phyloP scores from a whole-genome alignment of 2,113 vertebrate genomes.

The Emydura subglobosa region DNA sequence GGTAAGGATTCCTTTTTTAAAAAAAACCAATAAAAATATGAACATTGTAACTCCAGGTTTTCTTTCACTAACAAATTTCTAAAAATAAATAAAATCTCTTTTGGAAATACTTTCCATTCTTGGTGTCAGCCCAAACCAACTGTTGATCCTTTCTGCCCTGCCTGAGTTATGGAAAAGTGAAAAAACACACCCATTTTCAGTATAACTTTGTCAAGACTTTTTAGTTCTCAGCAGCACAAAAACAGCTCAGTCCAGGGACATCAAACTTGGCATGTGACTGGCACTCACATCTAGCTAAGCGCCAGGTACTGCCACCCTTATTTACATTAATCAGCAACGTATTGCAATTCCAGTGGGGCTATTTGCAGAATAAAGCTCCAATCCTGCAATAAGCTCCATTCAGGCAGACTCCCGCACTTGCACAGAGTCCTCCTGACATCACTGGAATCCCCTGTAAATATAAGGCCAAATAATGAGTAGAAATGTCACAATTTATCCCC shows the following conservation, averaged over 20 bases:
- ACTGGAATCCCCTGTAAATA: fast-evolving
- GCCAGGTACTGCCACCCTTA: background rate
- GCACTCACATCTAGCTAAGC: background rate
- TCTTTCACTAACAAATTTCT: background rate
- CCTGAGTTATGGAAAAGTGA: background rate
- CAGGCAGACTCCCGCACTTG: background rate
- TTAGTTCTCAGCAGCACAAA: background rate
- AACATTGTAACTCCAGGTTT: background rate
- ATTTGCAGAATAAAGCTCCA: background rate
- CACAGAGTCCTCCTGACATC: background rate
- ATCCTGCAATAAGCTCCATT: background rate
- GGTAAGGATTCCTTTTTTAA: constrained; percentile 60
- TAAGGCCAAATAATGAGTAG: background rate
- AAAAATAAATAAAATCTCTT: background rate
- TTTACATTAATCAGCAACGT: background rate
- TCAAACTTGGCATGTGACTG: background rate
- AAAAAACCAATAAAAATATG: background rate
- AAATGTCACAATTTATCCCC: background rate
- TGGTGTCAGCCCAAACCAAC: background rate
- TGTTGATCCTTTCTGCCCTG: background rate
- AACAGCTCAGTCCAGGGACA: fast-evolving
- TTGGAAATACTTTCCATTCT: background rate
- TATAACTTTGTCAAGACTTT: background rate
- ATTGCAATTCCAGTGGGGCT: background rate
- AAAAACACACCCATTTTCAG: background rate